Evolutionary conservation across 2,797 vertebrate genomes (phyloP), one percentile per base, ranked within the genome.

Genomic region (Aldrovandia affinis): DNA sequence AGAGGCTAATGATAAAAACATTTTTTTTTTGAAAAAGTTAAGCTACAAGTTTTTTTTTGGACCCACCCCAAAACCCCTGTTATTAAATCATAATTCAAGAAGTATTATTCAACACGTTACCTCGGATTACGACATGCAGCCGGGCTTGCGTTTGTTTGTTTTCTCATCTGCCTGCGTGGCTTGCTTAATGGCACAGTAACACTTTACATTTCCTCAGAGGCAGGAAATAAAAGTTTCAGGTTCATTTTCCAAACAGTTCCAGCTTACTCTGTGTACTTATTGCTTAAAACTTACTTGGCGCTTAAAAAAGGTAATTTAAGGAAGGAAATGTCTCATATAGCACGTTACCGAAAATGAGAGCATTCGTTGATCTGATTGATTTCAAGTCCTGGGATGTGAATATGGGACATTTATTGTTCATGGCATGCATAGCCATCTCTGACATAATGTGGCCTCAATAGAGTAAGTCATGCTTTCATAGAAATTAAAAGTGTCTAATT

Each of bases 91-190:
- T 77, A 89, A 91, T 89, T 90, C 89, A 91, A 86, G 89, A 88
- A 85, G 82, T 89, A 88, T 85, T 88, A 88, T 92, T 93, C 87
- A 83, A 91, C 89, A 89, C 92, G 91, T 91, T 90, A 92, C 91
- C 94, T 92, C 89, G 86, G 89, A 89, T 89, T 85, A 83, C 85
- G 87, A 87, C 86, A 92, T 90, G 89, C 88, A 93, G 88, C 73
- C 82, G 81, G 57, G 80, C 85, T 70, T 68, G n/a, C n/a, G n/a
- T n/a, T 83, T 85, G 84, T 78, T 83, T 78, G 30, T 63, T 78
- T 82, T 33, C 42, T 50, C 28, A 50, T 88, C 87, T 91, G 73
- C 81, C 85, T 86, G 80, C 25, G 82, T 81, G n/a, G 61, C 28
- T 30, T 65, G n/a, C 10, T 65, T 28, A 65, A 65, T 28, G 10